Evolutionary conservation across 1,140 invertebrate genomes (phyloP), one percentile per base, ranked within the genome.

Genomic region (Lordiphosa collinella): DNA sequence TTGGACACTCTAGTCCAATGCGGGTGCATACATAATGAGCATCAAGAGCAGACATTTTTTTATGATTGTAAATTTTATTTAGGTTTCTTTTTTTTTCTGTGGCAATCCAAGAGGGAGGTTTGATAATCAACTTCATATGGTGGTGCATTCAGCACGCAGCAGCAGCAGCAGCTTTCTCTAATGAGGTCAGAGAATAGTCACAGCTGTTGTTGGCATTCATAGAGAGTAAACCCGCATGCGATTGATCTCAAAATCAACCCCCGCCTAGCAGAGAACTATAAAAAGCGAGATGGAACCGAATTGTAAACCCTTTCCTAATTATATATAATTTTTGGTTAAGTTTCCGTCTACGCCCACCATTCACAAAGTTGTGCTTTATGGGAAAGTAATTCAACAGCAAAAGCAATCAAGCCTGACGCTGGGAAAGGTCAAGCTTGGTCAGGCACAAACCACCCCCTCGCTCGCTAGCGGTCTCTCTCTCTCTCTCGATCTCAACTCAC

Each of bases 171-270:
- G 53, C 41, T 58, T 46, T 36, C 41, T 54, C 37, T 84, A 82
- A 82, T 84, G 78, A 84, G 76, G 76, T 82, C 76, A 82, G 49
- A 18, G 40, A 41, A 60, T 53, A 72, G 56, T 56, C 55, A 85
- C 78, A 84, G 70, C 79, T 84, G 78, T 84, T 82, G 54, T 82
- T 75, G 51, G 18, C 18, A 18, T 18, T 18, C 4, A 70, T 64
- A 75, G 32, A 55, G 12, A 62, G 40, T 35, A 35, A 51, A 34
- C 76, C 78, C 79, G 78, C 78, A 84, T 82, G 63, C 71, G 72
- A 84, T 76, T 63, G 40, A 62, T 71, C 56, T 62, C 25, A 12
- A 18, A 84, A 66, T 73, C 78, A 84, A 84, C 78, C 78, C 78
- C 78, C 78, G 18, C 18, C 18, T 18, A 0, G 18, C 18, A 18